Conservation (phyloP, 2,797 vertebrate genomes). For the Thalassophryne amazonica region DNA sequence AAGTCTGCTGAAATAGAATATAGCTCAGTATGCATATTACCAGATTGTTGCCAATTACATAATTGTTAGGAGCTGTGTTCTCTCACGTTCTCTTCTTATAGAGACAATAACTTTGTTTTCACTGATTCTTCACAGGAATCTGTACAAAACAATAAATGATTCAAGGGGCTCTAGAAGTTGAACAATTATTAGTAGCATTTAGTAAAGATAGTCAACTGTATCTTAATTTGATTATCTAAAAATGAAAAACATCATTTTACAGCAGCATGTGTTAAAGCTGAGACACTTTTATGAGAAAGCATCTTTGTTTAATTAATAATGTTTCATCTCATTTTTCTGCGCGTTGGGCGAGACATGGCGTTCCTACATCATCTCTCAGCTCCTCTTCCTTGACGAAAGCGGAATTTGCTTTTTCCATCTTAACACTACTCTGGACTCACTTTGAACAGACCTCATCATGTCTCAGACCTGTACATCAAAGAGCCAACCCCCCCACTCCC, state of each 20-base stretch:
- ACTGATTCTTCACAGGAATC: slow-evolving; percentile 24
- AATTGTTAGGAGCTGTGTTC: no score
- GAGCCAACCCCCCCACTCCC: slow-evolving; percentile 21
- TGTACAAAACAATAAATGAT: slow-evolving; percentile 35
- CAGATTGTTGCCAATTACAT: no score
- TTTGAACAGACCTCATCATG: slow-evolving; percentile 81
- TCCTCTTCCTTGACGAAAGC: slow-evolving; percentile 75
- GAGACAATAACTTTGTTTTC: slow-evolving; percentile 21
- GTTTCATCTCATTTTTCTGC: slow-evolving; percentile 73
- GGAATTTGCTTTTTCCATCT: slow-evolving; percentile 77
- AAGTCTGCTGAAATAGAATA: no score
- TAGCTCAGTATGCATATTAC: no score
- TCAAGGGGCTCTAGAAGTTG: slow-evolving; percentile 23
- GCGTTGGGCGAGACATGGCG: slow-evolving; percentile 62
- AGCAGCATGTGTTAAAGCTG: slow-evolving; percentile 65
- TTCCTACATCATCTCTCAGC: slow-evolving; percentile 68
- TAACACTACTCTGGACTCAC: slow-evolving; percentile 74
- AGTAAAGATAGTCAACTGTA: slow-evolving; percentile 29
- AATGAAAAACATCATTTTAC: slow-evolving; percentile 42
- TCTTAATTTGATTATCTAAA: slow-evolving; percentile 35
- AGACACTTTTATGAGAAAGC: slow-evolving; percentile 67
- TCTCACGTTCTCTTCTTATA: slow-evolving; percentile 7
- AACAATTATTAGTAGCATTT: slow-evolving; percentile 21
- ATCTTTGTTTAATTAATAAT: slow-evolving; percentile 79
- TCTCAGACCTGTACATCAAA: slow-evolving; percentile 82